Evolutionary conservation across 2,888 invertebrate genomes (phyloP).

Genomic region (Galeopsomyia nigrocyanea): DNA sequence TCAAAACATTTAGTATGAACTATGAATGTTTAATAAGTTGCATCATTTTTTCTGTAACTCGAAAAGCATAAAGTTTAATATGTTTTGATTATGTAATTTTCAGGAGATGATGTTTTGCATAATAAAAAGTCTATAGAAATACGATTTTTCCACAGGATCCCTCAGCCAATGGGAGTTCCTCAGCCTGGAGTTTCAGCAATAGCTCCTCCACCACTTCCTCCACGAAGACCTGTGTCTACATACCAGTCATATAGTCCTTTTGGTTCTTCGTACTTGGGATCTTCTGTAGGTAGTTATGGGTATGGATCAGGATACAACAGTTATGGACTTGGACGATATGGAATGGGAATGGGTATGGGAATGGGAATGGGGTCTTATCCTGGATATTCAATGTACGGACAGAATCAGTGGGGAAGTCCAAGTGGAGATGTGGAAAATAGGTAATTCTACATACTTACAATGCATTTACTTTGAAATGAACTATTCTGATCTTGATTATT

Average conservation of each 20-base stretch:
- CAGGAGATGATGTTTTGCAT: no score
- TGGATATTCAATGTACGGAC: slow-evolving; percentile 55
- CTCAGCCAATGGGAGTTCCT: slow-evolving; percentile 44
- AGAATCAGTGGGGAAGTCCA: slow-evolving; percentile 57
- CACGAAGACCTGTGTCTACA: slow-evolving; percentile 54
- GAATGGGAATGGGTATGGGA: slow-evolving; percentile 54
- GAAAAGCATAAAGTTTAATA: not conserved
- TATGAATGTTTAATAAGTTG: no score
- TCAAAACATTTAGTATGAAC: not conserved
- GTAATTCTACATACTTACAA: slow-evolving; percentile 59
- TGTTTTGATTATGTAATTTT: no score
- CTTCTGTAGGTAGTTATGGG: slow-evolving; percentile 48
- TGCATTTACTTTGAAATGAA: no score
- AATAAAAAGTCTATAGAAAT: not conserved
- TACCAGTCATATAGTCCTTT: slow-evolving; percentile 55
- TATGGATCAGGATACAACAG: slow-evolving; percentile 47
- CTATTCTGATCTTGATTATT: no score
- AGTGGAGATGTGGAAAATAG: slow-evolving; percentile 76
- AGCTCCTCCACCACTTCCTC: slow-evolving; percentile 62
- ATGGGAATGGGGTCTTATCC: slow-evolving; percentile 68
- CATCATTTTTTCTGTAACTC: no score
- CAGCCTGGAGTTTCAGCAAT: slow-evolving; percentile 38
- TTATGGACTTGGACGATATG: slow-evolving; percentile 61
- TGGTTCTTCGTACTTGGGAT: slow-evolving; percentile 53
- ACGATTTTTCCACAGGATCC: slow-evolving; percentile 26